A percentile compares a stretch with the other conserved stretches of the same genome.
Conservation (phyloP, 2,888 invertebrate species). For the Drosophila birchii region DNA sequence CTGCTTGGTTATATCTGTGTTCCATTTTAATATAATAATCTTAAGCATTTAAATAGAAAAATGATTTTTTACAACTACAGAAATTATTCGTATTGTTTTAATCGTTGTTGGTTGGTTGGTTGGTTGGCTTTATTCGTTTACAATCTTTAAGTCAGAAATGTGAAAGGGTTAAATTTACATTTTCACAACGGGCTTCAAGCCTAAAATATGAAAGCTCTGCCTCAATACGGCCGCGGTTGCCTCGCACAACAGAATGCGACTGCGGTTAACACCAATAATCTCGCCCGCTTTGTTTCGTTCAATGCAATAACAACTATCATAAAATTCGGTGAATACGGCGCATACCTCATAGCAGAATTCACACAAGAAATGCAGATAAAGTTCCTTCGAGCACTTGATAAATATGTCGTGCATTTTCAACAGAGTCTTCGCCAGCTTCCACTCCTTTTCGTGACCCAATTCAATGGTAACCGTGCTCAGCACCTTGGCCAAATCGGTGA, state of each 20-base stretch:
- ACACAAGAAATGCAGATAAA: constrained; percentile 94
- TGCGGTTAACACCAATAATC: constrained; percentile 92
- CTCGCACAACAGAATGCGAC: constrained; percentile 95
- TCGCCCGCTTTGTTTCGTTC: constrained; percentile 94
- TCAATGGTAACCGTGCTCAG: constrained; percentile 87
- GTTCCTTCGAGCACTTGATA: constrained; percentile 91
- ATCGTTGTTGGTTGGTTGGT: no score
- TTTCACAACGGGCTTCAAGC: constrained; percentile 94
- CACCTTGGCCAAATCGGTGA: constrained; percentile 88
- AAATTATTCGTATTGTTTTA: background rate
- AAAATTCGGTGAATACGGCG: constrained; percentile 97
- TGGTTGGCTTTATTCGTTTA: constrained; percentile 13
- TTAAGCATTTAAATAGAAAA: no score
- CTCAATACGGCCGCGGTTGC: constrained; percentile 94
- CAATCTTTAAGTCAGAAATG: constrained; percentile 8
- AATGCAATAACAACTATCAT: constrained; percentile 98
- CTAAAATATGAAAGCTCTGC: constrained; percentile 95
- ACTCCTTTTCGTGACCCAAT: constrained; percentile 95
- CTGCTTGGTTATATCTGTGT: no score
- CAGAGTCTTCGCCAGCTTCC: constrained; percentile 95
- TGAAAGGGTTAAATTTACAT: constrained; percentile 88
- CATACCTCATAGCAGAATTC: constrained; percentile 98
- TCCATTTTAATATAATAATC: no score
- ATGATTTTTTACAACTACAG: no score
- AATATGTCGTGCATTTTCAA: constrained; percentile 95